A percentile compares a stretch with the other conserved stretches of the same genome.
phyloP scores from a whole-genome alignment of 2,797 vertebrate species.

The Galaxias olidus region DNA sequence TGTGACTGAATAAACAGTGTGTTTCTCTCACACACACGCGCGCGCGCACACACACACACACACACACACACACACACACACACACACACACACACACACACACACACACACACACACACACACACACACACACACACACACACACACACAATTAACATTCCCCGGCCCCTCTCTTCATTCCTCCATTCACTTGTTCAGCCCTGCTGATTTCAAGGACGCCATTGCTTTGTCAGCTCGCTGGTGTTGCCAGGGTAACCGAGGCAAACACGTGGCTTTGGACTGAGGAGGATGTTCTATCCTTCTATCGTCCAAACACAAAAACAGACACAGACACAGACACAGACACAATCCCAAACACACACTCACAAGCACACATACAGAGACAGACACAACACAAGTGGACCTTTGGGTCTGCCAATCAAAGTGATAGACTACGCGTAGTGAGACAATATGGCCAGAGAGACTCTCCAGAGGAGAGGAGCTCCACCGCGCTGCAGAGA shows the following conservation, averaged over 20 bases:
- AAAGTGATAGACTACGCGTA: too few relatives aligned
- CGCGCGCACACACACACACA: neutral
- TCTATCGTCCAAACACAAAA: constrained; percentile 29
- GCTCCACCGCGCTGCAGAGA: too few relatives aligned
- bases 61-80: neutral
- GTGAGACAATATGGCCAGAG: too few relatives aligned
- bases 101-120: constrained; percentile 14
- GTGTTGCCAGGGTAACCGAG: constrained; percentile 73
- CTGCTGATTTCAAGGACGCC: constrained; percentile 71
- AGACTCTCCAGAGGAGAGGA: too few relatives aligned
- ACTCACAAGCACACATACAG: neutral
- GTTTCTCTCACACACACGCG: neutral
- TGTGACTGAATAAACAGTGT: too few relatives aligned
- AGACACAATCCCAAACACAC: neutral
- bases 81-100: constrained; percentile 2
- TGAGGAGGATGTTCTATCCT: constrained; percentile 23
- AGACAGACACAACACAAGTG: neutral
- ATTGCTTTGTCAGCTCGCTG: constrained; percentile 64
- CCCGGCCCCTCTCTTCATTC: constrained; percentile 33
- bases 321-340: constrained; percentile 25
- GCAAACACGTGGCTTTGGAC: constrained; percentile 62
- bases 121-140: constrained; percentile 7
- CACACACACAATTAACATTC: constrained; percentile 2
- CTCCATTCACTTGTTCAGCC: constrained; percentile 58
- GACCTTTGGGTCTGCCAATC: too few relatives aligned